These are phyloP conservation scores for Lophius piscatorius DNA, from an alignment of 2,113 vertebrate species.

Conservation along the genomic window DNA sequence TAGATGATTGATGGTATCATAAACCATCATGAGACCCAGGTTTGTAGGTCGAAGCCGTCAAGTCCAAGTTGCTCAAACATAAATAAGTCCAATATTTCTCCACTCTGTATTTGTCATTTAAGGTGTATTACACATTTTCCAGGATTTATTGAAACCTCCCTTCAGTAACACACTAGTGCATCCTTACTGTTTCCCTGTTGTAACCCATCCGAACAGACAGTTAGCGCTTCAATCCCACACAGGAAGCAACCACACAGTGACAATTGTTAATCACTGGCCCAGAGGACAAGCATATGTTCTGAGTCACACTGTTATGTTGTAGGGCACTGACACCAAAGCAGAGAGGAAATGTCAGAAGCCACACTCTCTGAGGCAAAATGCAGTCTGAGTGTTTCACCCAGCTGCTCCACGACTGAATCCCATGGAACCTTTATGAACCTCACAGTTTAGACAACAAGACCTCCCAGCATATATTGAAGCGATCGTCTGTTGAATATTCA, in stretches of 20 bases:
- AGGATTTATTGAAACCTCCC: neutral
- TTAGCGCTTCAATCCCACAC: neutral
- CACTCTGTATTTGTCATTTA: neutral
- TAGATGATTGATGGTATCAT: no score
- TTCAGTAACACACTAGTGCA: neutral
- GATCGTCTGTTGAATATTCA: constrained; percentile 34
- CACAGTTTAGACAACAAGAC: constrained; percentile 4
- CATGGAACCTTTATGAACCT: neutral
- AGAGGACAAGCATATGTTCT: constrained; percentile 7
- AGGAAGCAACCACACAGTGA: constrained; percentile 40
- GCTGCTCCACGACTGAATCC: neutral
- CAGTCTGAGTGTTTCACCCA: constrained; percentile 3
- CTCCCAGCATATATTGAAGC: neutral
- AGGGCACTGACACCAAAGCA: neutral
- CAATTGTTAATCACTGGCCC: constrained; percentile 29
- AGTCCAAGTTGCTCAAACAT: neutral
- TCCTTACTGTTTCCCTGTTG: no score
- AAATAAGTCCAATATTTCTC: neutral
- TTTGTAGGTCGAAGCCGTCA: no score
- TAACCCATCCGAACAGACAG: constrained; percentile 2
- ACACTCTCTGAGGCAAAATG: neutral
- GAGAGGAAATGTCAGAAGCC: constrained; percentile 32
- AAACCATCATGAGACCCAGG: no score
- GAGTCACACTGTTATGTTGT: neutral
- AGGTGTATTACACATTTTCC: neutral